phyloP scores from a whole-genome alignment of 2,888 invertebrate genomes.

The Micropterix aruncella region DNA sequence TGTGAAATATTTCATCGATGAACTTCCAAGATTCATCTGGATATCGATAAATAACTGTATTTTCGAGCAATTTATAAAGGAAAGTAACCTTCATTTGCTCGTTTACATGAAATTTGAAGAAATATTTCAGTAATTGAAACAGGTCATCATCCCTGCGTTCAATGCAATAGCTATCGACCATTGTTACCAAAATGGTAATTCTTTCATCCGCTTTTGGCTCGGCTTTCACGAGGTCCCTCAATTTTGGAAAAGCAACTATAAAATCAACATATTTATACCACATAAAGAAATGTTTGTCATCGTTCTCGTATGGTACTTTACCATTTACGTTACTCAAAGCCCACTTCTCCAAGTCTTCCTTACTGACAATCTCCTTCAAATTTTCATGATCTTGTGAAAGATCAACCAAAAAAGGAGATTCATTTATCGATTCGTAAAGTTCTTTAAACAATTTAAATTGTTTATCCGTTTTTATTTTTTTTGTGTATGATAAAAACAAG shows the following conservation, averaged over 20 bases:
- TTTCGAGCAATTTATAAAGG: background rate
- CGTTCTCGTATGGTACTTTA: background rate
- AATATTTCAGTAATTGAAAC: background rate
- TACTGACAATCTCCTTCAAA: background rate
- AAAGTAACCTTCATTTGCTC: background rate
- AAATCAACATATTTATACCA: background rate
- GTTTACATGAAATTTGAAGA: slow-evolving; percentile 1
- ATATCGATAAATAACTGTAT: background rate
- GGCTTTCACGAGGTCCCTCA: background rate
- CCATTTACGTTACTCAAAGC: background rate
- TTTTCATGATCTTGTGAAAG: background rate
- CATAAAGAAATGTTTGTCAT: background rate
- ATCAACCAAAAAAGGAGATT: background rate
- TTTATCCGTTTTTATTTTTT: background rate
- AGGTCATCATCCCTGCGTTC: background rate
- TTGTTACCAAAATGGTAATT: background rate
- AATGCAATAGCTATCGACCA: background rate
- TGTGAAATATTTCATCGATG: background rate
- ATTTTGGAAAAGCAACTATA: background rate
- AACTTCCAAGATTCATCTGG: background rate
- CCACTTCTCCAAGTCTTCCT: background rate
- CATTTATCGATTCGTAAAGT: background rate
- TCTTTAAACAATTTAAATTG: background rate
- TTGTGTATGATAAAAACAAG: background rate
- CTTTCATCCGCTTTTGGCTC: background rate